Evolutionary conservation across 2,888 invertebrate genomes (phyloP).

Genomic region (Orgyia antiqua): DNA sequence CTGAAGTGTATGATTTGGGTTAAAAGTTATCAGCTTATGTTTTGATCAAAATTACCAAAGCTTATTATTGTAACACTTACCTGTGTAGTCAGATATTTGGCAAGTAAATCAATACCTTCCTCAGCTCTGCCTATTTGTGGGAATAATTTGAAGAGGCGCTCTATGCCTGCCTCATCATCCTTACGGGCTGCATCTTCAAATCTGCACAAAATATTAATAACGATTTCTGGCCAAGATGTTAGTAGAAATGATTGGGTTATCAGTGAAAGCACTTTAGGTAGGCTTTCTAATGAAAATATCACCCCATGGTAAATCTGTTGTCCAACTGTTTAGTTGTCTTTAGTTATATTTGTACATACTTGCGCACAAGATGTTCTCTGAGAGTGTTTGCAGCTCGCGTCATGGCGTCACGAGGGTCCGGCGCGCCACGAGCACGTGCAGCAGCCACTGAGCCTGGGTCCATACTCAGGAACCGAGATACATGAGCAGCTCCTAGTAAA

Average conservation of each 20-base stretch:
- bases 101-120: slow-evolving; percentile 92
- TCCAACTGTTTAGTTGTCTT: too few relatives aligned
- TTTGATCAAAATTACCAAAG: too few relatives aligned
- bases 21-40: too few relatives aligned
- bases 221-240: too few relatives aligned
- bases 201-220: slow-evolving; percentile 53
- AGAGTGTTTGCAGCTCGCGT: slow-evolving; percentile 56
- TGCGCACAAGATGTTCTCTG: slow-evolving; percentile 52
- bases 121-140: slow-evolving; percentile 94
- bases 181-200: slow-evolving; percentile 94
- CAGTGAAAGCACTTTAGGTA: too few relatives aligned
- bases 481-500: slow-evolving; percentile 89
- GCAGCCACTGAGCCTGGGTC: slow-evolving; percentile 87
- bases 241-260: too few relatives aligned
- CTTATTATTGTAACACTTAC: too few relatives aligned
- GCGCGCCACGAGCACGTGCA: slow-evolving; percentile 59
- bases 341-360: too few relatives aligned
- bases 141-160: slow-evolving; percentile 97
- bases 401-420: slow-evolving; percentile 61
- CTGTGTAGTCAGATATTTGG: slow-evolving; percentile 90
- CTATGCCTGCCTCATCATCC: slow-evolving; percentile 93
- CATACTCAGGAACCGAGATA: slow-evolving; percentile 95
- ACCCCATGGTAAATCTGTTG: too few relatives aligned
- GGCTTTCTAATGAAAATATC: too few relatives aligned
- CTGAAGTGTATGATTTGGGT: too few relatives aligned